A percentile compares a stretch with the other conserved stretches of the same genome.
Conservation (phyloP, 2,888 invertebrate genomes). For the Drosophila histrio region DNA sequence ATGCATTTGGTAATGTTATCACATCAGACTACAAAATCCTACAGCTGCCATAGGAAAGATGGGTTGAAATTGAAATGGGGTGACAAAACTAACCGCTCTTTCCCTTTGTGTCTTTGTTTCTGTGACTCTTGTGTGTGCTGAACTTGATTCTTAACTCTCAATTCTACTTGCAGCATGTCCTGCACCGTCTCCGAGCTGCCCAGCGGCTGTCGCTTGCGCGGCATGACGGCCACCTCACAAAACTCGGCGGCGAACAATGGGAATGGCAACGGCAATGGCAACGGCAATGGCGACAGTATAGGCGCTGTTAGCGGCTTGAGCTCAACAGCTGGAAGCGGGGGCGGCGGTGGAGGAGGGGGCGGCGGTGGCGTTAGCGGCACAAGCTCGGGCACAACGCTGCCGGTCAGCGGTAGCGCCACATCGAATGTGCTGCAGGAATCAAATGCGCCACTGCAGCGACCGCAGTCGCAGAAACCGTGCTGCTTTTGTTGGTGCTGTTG, state of each 20-base stretch:
- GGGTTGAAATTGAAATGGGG: too few species aligned
- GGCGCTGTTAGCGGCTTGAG: slow-evolving; percentile 70
- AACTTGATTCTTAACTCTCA: not conserved
- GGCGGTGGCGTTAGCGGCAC: slow-evolving; percentile 42
- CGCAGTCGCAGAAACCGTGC: slow-evolving; percentile 86
- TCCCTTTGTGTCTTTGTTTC: too few species aligned
- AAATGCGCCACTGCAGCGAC: slow-evolving; percentile 81
- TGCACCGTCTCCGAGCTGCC: slow-evolving; percentile 86
- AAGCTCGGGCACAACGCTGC: slow-evolving; percentile 60
- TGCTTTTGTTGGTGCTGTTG: slow-evolving; percentile 90
- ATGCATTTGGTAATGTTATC: too few species aligned
- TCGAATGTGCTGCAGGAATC: slow-evolving; percentile 82
- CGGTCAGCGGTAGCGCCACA: slow-evolving; percentile 54
- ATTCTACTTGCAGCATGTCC: slow-evolving; percentile 85
- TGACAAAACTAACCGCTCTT: too few species aligned
- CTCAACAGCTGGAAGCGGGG: slow-evolving; percentile 76
- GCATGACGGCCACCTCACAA: slow-evolving; percentile 83
- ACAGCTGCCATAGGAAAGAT: too few species aligned
- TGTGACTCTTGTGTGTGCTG: not conserved
- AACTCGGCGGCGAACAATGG: slow-evolving; percentile 75
- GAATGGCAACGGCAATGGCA: slow-evolving; percentile 67
- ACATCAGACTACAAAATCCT: too few species aligned
- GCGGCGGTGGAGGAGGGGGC: slow-evolving; percentile 62
- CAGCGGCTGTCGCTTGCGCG: slow-evolving; percentile 84
- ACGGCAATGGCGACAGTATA: slow-evolving; percentile 73